Evolutionary conservation across 2,888 invertebrate species (phyloP).

Genomic region (Congeria kusceri): DNA sequence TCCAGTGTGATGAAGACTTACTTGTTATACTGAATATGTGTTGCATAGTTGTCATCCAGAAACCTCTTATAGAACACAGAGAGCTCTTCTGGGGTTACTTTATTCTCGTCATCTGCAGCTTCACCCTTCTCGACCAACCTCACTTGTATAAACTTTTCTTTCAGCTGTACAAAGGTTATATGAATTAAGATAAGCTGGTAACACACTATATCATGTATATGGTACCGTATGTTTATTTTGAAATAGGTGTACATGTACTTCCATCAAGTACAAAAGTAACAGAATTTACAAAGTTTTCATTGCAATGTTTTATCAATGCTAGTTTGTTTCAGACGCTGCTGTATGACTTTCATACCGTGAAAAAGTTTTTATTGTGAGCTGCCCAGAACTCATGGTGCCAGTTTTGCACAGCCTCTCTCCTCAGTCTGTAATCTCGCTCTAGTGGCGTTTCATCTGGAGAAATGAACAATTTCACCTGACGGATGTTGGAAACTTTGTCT

Average conservation of each 20-base stretch:
- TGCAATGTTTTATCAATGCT: no score
- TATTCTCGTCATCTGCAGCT: slow-evolving; percentile 29
- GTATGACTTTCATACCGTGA: slow-evolving; percentile 86
- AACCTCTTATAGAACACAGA: slow-evolving; percentile 95
- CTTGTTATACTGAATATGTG: slow-evolving; percentile 91
- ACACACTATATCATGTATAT: no score
- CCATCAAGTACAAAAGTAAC: no score
- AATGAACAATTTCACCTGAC: slow-evolving; percentile 90
- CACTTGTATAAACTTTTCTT: slow-evolving; percentile 72
- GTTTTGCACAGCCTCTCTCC: slow-evolving; percentile 90
- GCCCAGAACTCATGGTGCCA: slow-evolving; percentile 96
- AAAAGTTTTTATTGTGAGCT: slow-evolving; percentile 91
- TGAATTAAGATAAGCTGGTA: no score
- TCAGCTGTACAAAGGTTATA: slow-evolving; percentile 60
- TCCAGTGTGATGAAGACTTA: slow-evolving; percentile 45
- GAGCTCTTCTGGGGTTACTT: slow-evolving; percentile 86
- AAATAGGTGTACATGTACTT: no score
- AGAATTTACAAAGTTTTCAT: no score
- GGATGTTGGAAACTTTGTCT: slow-evolving; percentile 92
- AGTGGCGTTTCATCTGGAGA: slow-evolving; percentile 89
- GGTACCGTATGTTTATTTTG: no score
- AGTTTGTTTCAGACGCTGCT: no score
- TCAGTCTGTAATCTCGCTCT: slow-evolving; percentile 89
- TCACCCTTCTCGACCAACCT: slow-evolving; percentile 59
- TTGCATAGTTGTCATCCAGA: slow-evolving; percentile 92